Conservation (phyloP, 2,797 vertebrate genomes). For the Lithobates pipiens region DNA sequence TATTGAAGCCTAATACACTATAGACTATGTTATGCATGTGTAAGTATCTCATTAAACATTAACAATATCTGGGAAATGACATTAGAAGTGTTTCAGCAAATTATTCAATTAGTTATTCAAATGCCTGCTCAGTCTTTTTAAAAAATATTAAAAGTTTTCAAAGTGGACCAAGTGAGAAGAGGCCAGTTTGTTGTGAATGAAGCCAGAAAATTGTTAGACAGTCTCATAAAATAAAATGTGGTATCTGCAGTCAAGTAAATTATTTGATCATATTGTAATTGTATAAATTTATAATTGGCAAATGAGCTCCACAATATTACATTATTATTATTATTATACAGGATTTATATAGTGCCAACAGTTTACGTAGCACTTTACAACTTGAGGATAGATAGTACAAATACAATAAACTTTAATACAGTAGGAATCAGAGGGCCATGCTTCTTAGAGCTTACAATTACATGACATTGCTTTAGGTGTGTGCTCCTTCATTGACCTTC, state of each 20-base stretch:
- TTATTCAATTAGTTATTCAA: conserved; percentile 47
- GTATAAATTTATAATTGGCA: not conserved
- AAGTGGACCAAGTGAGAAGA: not conserved
- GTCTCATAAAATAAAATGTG: too few relatives aligned
- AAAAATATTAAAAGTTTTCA: not conserved
- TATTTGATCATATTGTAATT: too few relatives aligned
- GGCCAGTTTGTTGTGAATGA: not conserved
- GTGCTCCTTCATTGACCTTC: too few relatives aligned
- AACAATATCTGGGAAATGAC: conserved; percentile 54
- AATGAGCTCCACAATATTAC: too few relatives aligned
- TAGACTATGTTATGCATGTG: conserved; percentile 40
- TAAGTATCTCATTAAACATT: conserved; percentile 55
- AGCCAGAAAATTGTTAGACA: not conserved
- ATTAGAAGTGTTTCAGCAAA: conserved; percentile 37
- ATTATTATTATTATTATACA: too few relatives aligned
- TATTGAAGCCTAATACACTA: not conserved
- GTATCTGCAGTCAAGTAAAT: too few relatives aligned
- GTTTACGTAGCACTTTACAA: too few relatives aligned
- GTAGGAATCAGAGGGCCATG: too few relatives aligned
- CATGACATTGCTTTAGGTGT: not conserved
- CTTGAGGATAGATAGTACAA: too few relatives aligned
- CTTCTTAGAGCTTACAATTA: too few relatives aligned
- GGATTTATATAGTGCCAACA: too few relatives aligned
- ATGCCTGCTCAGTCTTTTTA: conserved; percentile 2
- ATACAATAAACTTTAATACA: too few relatives aligned